phyloP scores from a whole-genome alignment of 2,113 vertebrate species.

The Oxyura jamaicensis region DNA sequence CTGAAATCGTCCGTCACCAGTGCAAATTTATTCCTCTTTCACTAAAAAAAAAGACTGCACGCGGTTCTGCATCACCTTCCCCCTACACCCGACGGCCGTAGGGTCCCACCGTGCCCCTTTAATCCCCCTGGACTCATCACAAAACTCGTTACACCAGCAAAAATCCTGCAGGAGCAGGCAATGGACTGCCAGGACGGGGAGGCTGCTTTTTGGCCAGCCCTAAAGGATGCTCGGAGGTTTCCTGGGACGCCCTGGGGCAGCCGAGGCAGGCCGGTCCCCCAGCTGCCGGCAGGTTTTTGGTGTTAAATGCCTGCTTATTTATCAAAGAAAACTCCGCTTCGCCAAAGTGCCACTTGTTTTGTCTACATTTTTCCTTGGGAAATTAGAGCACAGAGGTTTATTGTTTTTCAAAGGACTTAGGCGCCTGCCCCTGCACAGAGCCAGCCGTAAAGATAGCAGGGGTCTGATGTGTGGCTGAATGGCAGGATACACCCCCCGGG shows the following conservation, averaged over 20 bases:
- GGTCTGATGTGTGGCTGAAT: constrained; percentile 15
- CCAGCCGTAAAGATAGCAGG: constrained; percentile 22
- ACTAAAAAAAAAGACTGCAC: neutral
- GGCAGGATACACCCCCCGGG: constrained; percentile 42
- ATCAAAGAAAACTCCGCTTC: neutral
- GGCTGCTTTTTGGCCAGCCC: neutral
- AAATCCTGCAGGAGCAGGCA: neutral
- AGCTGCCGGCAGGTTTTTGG: neutral
- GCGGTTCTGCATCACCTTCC: neutral
- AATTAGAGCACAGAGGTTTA: constrained; percentile 30
- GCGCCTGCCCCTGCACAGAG: constrained; percentile 19
- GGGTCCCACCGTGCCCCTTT: neutral
- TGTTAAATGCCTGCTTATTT: neutral
- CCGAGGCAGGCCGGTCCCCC: neutral
- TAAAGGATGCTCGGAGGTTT: neutral
- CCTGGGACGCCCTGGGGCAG: neutral
- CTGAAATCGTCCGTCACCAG: neutral
- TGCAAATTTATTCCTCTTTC: neutral
- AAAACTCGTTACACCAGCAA: neutral
- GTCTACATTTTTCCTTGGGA: constrained; percentile 17
- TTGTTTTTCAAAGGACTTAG: constrained; percentile 18
- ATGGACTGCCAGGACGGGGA: neutral
- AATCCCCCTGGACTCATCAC: neutral
- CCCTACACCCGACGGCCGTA: neutral
- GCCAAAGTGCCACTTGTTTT: constrained; percentile 49